Base-by-base conservation (phyloP, 2,888 invertebrate genomes). In the Gibbula magus region DNA sequence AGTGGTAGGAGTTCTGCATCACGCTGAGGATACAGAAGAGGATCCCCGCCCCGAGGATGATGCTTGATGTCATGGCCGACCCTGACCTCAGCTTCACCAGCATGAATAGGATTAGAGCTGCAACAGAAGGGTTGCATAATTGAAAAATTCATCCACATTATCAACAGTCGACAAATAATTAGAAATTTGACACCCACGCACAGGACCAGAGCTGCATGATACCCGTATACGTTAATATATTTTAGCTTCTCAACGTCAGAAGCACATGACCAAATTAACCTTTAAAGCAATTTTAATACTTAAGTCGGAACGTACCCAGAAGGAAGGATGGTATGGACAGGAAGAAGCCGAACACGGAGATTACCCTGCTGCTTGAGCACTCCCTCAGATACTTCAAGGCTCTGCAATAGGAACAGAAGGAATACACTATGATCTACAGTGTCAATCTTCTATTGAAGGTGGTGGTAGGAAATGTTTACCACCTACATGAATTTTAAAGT, bases 1-100 rank as follows among this genome's bases (percentile, higher is more conserved):
- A 98, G 75, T 97, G 96, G 93, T 97, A 97, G 18, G 97, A 97
- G 93, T 97, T 98, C 94, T 98, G 98, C 22, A 98, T 96, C 95
- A 98, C 96, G 29, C 97, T 97, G 89, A 96, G 96, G 86, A 97
- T 96, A 92, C 97, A 97, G 93, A 98, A 97, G 61, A 98, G 95
- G 82, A 98, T 96, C 1, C 97, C 97, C 22, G 97, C 94, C n/a
- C 97, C 97, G 83, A 98, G 96, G 91, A 98, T 95, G 1, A 96
- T 96, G 87, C 97, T 97, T 20, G 97, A 97, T 78, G 97, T 96
- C 87, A 98, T 96, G 29, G 98, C 97, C 10, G 98, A 96, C 20
- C 97, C 97, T 25, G 97, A 96, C 89, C 97, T 96, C 94, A 97
- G 97, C 91, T 97, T 97, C 91, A 97, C 96, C 93, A 98, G 96